Base-by-base conservation (phyloP, 2,113 vertebrate genomes). In the Aptenodytes patagonicus region DNA sequence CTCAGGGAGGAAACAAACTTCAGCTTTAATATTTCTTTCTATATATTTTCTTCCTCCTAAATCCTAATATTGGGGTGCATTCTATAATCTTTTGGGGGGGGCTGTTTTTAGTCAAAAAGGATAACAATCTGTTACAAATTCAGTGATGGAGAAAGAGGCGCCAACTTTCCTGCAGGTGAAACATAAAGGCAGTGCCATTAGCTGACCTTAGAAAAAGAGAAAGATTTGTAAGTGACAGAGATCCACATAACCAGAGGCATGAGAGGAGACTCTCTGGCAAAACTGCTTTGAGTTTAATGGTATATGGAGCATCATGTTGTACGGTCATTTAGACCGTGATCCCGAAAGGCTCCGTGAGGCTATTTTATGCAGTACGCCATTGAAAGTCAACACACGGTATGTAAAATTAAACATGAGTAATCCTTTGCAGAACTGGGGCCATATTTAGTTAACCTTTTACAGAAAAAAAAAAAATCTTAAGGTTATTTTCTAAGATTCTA, bases 351-450 rank as follows among this genome's bases (percentile, higher is more conserved):
- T 68, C 46, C 29, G 62, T 0, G 0, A 77, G 51, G 52, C 17
- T 51, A 6, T 77, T 88, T 58, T 51, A 49, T 60, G 60, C 85
- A 73, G 73, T 11, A 7, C 46, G 66, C 66, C 82, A 93, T 83
- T 88, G 51, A 83, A 90, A 96, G 76, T 90, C 93, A 92, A 66
- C 0, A 11, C 88, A 93, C 57, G 28, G 78, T 60, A 46, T 76
- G 87, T 21, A 94, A 96, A 96, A 94, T 93, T 95, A 96, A 96
- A 95, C 96, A 94, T 3, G 15, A 89, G n/a, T 92, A 96, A 96
- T 96, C 92, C 95, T 81, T 62, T 87, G 92, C 85, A 96, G 93
- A 93, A 94, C 88, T 58, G 46, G 16, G 95, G 96, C 92, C 83
- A 70, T 95, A 92, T 96, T 97, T 97, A 95, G 87, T 86, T 97